Evolutionary conservation across 2,113 vertebrate genomes (phyloP).

Genomic region (Rhynchomys soricoides): DNA sequence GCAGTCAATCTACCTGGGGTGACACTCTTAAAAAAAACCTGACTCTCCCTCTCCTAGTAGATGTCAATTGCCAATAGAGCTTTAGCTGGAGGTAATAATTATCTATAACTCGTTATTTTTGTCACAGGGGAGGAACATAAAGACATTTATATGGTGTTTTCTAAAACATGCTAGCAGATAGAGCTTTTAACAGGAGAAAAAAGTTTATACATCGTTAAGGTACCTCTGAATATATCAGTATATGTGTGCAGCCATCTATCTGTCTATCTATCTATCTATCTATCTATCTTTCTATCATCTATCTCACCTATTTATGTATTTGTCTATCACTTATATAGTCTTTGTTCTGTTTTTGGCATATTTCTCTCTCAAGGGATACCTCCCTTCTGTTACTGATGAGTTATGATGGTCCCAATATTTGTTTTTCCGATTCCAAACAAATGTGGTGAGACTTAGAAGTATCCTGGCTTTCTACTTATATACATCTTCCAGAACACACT

Average conservation of each 20-base stretch:
- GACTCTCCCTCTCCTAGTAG: background rate
- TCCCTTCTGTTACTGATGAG: no score
- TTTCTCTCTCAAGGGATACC: no score
- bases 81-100: background rate
- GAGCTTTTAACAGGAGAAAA: no score
- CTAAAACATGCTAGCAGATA: background rate
- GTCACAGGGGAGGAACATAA: background rate
- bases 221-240: no score
- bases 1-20: background rate
- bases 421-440: background rate
- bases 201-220: no score
- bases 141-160: background rate
- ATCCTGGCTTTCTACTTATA: background rate
- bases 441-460: background rate
- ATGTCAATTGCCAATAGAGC: background rate
- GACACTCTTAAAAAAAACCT: background rate
- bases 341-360: no score
- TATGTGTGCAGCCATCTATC: no score
- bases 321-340: no score
- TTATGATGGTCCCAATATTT: no score
- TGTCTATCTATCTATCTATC: no score
- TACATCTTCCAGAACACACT: background rate
- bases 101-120: background rate
- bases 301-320: no score
- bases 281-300: no score